Evolutionary conservation across 2,113 vertebrate species (phyloP).

Genomic region (Plecturocebus donacophilus): DNA sequence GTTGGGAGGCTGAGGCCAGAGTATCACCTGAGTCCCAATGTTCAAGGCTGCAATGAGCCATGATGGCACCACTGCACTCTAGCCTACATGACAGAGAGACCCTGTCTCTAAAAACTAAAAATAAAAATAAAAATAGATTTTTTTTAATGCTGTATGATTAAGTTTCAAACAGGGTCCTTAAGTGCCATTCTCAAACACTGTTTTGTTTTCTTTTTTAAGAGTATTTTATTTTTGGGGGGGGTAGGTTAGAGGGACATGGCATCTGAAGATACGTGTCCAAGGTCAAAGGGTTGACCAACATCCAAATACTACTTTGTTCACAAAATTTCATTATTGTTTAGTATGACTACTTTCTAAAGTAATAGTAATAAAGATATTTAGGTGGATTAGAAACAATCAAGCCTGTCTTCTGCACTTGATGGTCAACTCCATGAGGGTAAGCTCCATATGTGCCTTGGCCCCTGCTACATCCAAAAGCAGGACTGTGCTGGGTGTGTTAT

Average conservation of each 20-base stretch:
- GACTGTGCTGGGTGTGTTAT: not conserved
- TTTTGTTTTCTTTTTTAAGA: not conserved
- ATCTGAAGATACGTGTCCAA: not conserved
- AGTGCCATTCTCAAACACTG: not conserved
- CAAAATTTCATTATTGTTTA: not conserved
- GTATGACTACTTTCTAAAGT: not conserved
- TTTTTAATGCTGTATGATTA: not conserved
- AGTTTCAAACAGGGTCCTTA: not conserved
- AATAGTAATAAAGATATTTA: not conserved
- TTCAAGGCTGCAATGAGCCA: no score
- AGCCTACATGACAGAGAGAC: no score
- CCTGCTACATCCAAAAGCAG: not conserved
- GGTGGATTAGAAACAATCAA: not conserved
- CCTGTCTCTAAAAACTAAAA: no score
- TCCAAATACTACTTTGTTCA: not conserved
- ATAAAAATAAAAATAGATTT: no score
- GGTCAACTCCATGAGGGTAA: not conserved
- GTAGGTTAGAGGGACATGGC: not conserved
- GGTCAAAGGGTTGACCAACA: not conserved
- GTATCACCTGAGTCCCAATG: no score
- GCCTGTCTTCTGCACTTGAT: not conserved
- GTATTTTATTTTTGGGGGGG: not conserved
- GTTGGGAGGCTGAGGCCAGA: no score
- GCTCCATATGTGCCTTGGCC: not conserved
- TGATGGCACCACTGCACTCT: no score